Conservation (phyloP, 2,888 invertebrate species). For the Branchipolynoe longqiensis region DNA sequence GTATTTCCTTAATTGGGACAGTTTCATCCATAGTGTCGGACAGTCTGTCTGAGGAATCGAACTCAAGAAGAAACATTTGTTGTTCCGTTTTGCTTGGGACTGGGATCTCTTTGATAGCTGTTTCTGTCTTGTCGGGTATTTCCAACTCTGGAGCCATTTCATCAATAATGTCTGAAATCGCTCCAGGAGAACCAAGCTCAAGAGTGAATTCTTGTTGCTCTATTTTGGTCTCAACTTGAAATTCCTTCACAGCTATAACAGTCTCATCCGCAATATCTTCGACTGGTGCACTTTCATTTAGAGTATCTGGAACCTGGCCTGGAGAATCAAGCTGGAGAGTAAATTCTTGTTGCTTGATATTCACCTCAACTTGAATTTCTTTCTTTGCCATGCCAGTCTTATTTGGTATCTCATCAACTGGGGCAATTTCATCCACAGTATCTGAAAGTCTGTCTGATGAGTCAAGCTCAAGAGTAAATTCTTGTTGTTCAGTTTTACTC, state of each 20-base stretch:
- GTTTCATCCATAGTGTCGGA: background rate
- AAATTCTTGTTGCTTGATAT: slow-evolving; percentile 28
- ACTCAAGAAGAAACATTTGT: slow-evolving; percentile 4
- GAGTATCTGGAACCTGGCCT: slow-evolving; percentile 32
- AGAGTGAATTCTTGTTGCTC: slow-evolving; percentile 38
- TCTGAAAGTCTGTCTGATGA: background rate
- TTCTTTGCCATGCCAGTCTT: slow-evolving; percentile 56
- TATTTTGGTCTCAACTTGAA: slow-evolving; percentile 44
- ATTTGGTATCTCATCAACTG: background rate
- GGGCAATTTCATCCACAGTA: background rate
- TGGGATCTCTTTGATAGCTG: slow-evolving; percentile 16
- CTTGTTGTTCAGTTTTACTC: slow-evolving; percentile 39
- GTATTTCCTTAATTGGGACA: slow-evolving; percentile 37
- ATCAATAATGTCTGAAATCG: slow-evolving; percentile 8
- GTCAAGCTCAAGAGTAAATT: slow-evolving; percentile 33
- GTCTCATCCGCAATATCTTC: slow-evolving; percentile 32
- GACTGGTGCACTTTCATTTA: background rate
- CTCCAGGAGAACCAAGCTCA: background rate
- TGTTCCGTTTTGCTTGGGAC: slow-evolving; percentile 1
- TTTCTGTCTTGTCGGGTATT: slow-evolving; percentile 15
- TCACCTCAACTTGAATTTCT: slow-evolving; percentile 55
- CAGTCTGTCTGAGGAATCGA: background rate
- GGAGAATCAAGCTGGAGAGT: slow-evolving; percentile 25
- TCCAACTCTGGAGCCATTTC: slow-evolving; percentile 26
- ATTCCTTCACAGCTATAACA: slow-evolving; percentile 30